A percentile compares a stretch with the other conserved stretches of the same genome.
Evolutionary conservation across 2,888 invertebrate species (phyloP).

Genomic region (Hirtodrosophila cameraria): DNA sequence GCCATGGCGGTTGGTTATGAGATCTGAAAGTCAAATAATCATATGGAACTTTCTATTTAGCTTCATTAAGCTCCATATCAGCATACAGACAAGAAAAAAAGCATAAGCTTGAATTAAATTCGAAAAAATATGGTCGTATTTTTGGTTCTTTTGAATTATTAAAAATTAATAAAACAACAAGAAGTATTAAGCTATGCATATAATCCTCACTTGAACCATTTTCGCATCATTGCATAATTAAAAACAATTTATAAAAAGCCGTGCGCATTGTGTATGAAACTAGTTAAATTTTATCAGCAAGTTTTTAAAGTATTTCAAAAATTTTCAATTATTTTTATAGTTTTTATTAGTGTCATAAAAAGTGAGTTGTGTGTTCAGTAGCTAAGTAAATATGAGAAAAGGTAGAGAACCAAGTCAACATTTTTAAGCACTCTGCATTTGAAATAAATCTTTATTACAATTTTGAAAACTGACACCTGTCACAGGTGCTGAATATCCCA

Average conservation of each 20-base stretch:
- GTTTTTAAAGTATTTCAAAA: neutral
- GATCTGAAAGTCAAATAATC: constrained; percentile 1
- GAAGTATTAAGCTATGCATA: too few species aligned
- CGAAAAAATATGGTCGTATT: too few species aligned
- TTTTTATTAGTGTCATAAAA: constrained; percentile 1
- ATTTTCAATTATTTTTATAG: constrained; percentile 3
- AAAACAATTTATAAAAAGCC: neutral
- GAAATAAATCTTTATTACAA: constrained; percentile 26
- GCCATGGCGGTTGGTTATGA: constrained; percentile 14
- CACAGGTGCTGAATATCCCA: constrained; percentile 4
- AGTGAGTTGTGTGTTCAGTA: neutral
- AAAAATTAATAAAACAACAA: too few species aligned
- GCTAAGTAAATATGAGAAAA: neutral
- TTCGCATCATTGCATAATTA: too few species aligned
- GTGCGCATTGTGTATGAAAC: too few species aligned
- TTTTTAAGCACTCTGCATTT: neutral
- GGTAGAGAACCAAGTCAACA: neutral
- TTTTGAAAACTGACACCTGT: constrained; percentile 16
- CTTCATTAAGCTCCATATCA: too few species aligned
- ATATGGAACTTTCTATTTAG: constrained; percentile 4
- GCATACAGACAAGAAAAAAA: too few species aligned
- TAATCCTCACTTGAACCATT: too few species aligned
- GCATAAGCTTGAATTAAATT: too few species aligned
- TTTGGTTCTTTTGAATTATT: too few species aligned
- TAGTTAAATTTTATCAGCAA: too few species aligned